These are phyloP conservation scores for Papilio xuthus DNA, from an alignment of 1,140 invertebrate genomes.

Conservation along the genomic window DNA sequence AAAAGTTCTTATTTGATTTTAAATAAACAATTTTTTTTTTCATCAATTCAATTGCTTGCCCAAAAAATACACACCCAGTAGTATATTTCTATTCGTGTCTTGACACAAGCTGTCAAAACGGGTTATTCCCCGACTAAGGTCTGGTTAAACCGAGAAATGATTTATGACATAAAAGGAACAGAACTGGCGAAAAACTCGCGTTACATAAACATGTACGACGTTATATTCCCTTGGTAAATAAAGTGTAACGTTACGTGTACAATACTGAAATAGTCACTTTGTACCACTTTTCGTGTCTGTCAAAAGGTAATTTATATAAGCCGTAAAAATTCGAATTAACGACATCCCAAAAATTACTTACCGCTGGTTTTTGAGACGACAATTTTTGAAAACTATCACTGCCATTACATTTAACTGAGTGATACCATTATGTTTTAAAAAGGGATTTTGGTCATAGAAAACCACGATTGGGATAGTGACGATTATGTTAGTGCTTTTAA, in stretches of 20 bases:
- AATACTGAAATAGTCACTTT: neutral
- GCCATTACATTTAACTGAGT: too few relatives aligned
- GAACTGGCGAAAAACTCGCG: constrained; percentile 5
- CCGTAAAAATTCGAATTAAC: too few relatives aligned
- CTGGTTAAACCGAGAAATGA: constrained; percentile 6
- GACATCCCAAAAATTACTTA: too few relatives aligned
- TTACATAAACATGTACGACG: neutral
- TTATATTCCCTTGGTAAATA: constrained; percentile 5
- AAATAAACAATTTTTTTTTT: too few relatives aligned
- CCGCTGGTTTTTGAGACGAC: too few relatives aligned
- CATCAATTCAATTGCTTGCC: neutral
- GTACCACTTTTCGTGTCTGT: neutral
- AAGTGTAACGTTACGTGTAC: neutral
- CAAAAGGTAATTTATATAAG: neutral
- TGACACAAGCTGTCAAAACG: constrained; percentile 12
- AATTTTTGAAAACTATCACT: too few relatives aligned
- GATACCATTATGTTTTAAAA: too few relatives aligned
- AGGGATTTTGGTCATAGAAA: too few relatives aligned
- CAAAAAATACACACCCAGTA: neutral
- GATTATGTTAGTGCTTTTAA: too few relatives aligned
- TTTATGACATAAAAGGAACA: constrained; percentile 26
- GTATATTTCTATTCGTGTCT: neutral
- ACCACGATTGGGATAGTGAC: too few relatives aligned
- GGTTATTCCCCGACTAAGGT: constrained; percentile 3
- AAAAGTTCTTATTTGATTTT: too few relatives aligned